Conservation (phyloP, 2,888 invertebrate genomes). For the Cheilosia grossa region DNA sequence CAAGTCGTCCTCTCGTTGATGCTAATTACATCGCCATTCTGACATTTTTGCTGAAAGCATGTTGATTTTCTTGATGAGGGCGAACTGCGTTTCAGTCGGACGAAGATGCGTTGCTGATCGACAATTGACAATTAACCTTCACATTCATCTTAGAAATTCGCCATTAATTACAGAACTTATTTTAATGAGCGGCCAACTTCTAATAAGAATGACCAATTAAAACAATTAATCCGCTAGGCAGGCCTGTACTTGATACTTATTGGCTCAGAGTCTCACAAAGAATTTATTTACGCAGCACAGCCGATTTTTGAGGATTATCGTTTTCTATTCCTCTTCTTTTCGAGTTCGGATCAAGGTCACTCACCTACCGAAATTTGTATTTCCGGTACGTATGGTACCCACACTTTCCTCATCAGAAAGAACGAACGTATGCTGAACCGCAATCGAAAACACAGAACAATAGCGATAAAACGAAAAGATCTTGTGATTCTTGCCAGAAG, state of each 20-base stretch:
- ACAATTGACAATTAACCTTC: no score
- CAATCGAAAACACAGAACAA: background rate
- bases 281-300: background rate
- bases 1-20: no score
- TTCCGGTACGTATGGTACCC: background rate
- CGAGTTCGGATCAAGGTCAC: constrained; percentile 23
- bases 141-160: no score
- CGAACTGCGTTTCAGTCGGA: no score
- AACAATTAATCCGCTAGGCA: background rate
- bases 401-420: background rate
- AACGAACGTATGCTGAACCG: background rate
- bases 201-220: background rate
- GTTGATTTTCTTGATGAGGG: no score
- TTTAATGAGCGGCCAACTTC: background rate
- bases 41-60: no score
- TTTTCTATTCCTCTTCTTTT: no score
- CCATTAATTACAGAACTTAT: background rate
- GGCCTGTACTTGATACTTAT: background rate
- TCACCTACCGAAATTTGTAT: constrained; percentile 40
- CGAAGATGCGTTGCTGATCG: no score
- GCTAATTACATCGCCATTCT: no score
- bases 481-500: background rate
- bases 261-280: background rate
- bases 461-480: constrained; percentile 5
- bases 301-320: constrained; percentile 4